phyloP scores from a whole-genome alignment of 2,797 vertebrate genomes.

The Corythornis leucogaster region DNA sequence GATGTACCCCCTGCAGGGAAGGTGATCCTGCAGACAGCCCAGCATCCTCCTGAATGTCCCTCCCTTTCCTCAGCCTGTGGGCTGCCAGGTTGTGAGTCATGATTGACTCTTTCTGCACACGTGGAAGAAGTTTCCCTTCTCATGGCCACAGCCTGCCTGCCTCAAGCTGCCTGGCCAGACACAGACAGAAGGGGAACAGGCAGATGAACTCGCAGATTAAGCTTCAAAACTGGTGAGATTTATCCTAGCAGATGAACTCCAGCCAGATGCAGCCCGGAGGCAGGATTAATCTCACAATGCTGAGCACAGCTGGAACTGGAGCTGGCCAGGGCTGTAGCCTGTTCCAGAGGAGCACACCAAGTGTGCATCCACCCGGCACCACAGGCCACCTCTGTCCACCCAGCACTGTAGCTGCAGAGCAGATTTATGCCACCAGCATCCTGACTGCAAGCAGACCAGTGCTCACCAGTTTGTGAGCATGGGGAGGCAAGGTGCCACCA shows the following conservation, averaged over 20 bases:
- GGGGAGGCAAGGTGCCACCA: not conserved
- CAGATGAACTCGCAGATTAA: not conserved
- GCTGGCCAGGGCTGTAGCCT: not conserved
- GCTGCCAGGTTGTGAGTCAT: not conserved
- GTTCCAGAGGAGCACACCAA: not conserved
- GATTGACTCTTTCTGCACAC: not conserved
- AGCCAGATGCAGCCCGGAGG: not conserved
- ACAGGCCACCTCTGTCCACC: not conserved
- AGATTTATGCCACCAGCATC: not conserved
- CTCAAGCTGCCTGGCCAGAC: not conserved
- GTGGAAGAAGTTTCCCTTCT: not conserved
- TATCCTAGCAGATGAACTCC: not conserved
- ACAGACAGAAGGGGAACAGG: not conserved
- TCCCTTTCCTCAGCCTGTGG: not conserved
- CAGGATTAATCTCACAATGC: not conserved
- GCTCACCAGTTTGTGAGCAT: not conserved
- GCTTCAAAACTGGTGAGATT: not conserved
- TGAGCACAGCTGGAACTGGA: not conserved
- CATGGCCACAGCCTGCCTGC: not conserved
- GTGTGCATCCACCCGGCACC: accelerated
- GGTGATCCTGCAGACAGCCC: not conserved
- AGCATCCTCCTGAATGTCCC: not conserved
- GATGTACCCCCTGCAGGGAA: not conserved
- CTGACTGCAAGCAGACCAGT: accelerated
- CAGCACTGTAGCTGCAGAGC: not conserved